Conservation (phyloP, 2,797 vertebrate species). For the Aphelocoma californica region DNA sequence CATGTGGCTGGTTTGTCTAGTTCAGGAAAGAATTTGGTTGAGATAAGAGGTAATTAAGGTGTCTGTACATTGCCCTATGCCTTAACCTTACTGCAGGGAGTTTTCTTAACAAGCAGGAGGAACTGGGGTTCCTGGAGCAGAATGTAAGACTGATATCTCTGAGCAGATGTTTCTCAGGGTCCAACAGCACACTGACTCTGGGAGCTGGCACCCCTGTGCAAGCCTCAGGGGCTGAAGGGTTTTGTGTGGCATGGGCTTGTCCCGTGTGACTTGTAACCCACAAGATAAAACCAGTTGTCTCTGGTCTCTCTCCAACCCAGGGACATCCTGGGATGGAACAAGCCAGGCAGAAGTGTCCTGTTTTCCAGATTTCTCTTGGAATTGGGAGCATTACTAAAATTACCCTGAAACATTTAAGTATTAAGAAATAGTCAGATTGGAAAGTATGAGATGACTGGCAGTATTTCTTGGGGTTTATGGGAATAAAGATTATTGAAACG, state of each 20-base stretch:
- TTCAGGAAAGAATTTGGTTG: slow-evolving; percentile 27
- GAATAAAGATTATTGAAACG: background rate
- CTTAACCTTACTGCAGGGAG: background rate
- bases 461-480: background rate
- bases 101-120: background rate
- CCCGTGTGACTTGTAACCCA: background rate
- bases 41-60: slow-evolving; percentile 30
- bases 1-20: background rate
- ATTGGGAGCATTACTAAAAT: background rate
- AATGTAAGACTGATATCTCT: background rate
- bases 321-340: background rate
- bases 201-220: background rate
- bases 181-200: background rate
- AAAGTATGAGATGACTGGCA: background rate
- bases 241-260: background rate
- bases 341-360: background rate
- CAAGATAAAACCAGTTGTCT: background rate
- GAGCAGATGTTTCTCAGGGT: background rate
- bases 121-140: background rate
- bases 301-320: background rate
- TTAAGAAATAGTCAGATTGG: background rate
- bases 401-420: background rate
- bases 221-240: background rate
- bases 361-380: background rate
- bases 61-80: background rate